Percentiles rank a stretch among this genome's conserved stretches.
These are phyloP conservation scores for Mesopsocus fuscifrons DNA, from an alignment of 2,888 invertebrate genomes.

Conservation along the genomic window DNA sequence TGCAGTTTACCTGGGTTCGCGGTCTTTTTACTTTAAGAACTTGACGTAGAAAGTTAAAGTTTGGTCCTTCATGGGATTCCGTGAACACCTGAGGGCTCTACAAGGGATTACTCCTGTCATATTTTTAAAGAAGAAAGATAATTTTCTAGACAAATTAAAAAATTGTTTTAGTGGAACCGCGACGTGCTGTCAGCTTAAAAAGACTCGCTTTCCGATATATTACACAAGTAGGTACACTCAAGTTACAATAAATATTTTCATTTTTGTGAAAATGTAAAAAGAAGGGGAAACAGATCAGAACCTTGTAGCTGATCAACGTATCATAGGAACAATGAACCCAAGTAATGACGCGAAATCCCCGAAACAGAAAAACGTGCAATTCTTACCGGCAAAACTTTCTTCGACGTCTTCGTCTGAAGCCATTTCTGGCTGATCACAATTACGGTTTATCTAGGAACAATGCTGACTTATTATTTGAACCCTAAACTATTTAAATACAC, in stretches of 20 bases:
- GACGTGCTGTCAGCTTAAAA: too few relatives aligned
- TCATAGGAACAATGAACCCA: not conserved
- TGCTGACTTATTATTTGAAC: too few relatives aligned
- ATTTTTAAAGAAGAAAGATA: constrained; percentile 28
- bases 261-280: not conserved
- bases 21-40: too few relatives aligned
- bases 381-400: constrained; percentile 70
- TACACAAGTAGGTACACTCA: not conserved
- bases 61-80: too few relatives aligned
- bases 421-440: too few relatives aligned
- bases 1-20: not conserved
- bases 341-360: constrained; percentile 10
- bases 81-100: too few relatives aligned
- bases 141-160: constrained; percentile 12
- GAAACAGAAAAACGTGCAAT: constrained; percentile 9
- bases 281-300: too few relatives aligned
- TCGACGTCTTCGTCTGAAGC: constrained; percentile 79
- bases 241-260: not conserved
- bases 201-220: too few relatives aligned
- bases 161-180: constrained; percentile 10
- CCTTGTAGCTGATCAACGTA: too few relatives aligned
- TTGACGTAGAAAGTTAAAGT: too few relatives aligned
- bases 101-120: constrained; percentile 33
- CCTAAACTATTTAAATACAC: not conserved
- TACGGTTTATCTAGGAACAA: too few relatives aligned